phyloP scores from a whole-genome alignment of 2,888 invertebrate species.

The Penaeus monodon region DNA sequence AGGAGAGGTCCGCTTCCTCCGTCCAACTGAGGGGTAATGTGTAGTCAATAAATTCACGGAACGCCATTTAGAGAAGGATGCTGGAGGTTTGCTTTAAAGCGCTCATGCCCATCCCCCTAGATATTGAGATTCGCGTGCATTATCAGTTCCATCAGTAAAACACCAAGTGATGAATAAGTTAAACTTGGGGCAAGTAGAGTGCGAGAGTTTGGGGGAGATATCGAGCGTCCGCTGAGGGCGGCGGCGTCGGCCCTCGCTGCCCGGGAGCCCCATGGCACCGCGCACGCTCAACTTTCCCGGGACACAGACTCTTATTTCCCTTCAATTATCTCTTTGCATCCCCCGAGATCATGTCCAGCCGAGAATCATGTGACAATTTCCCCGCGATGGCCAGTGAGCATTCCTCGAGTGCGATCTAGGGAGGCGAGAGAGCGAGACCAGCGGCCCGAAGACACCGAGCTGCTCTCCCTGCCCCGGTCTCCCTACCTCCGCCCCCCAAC shows the following conservation, averaged over 20 bases:
- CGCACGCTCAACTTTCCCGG: constrained; percentile 37
- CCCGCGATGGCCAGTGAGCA: not conserved
- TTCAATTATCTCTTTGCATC: not conserved
- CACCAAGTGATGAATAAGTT: not conserved
- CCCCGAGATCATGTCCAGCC: not conserved
- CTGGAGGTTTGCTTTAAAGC: too few species aligned
- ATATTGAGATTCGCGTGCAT: not conserved
- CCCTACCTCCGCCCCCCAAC: too few species aligned
- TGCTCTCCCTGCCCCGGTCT: too few species aligned
- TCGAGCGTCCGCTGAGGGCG: constrained; percentile 34
- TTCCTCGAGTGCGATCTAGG: not conserved
- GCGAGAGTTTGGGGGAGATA: constrained; percentile 15
- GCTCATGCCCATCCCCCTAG: not conserved
- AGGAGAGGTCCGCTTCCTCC: too few species aligned
- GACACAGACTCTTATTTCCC: constrained; percentile 16
- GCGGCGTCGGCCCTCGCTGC: constrained; percentile 24
- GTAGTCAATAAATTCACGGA: too few species aligned
- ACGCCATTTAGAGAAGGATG: too few species aligned
- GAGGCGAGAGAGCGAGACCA: too few species aligned
- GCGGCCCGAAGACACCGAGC: not conserved
- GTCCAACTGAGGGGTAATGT: too few species aligned
- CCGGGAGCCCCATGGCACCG: constrained; percentile 31
- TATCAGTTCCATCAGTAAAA: too few species aligned
- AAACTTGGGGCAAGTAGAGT: constrained; percentile 7
- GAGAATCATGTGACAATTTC: too few species aligned